Evolutionary conservation across 2,888 invertebrate species (phyloP).

Genomic region (Sicus ferrugineus): DNA sequence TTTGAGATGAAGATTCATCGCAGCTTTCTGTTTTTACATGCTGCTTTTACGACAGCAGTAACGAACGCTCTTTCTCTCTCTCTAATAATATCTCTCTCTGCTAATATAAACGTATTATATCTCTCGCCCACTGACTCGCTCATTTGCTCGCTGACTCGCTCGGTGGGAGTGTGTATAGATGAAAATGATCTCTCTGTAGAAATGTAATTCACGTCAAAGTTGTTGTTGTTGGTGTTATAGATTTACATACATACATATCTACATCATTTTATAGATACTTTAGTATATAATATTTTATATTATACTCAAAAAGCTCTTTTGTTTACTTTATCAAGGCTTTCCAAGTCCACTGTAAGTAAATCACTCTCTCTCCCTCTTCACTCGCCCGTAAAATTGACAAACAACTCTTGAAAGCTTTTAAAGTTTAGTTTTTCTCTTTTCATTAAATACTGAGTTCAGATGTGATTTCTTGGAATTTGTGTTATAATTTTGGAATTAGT

Average conservation of each 20-base stretch:
- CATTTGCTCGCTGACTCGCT: neutral
- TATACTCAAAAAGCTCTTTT: neutral
- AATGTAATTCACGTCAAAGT: neutral
- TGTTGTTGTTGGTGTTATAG: neutral
- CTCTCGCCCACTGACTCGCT: constrained; percentile 28
- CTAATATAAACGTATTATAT: neutral
- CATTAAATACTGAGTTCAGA: too few species aligned
- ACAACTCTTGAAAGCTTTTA: too few species aligned
- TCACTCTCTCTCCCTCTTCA: too few species aligned
- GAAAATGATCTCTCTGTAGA: neutral
- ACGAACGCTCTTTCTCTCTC: constrained; percentile 13
- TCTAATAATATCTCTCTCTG: neutral
- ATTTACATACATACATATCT: neutral
- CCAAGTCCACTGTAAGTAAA: too few species aligned
- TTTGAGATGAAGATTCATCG: constrained; percentile 60
- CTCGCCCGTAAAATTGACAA: neutral
- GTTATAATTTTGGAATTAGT: too few species aligned
- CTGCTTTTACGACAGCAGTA: constrained; percentile 19
- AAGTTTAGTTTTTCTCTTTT: too few species aligned
- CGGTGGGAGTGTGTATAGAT: neutral
- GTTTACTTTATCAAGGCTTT: too few species aligned
- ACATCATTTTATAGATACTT: neutral
- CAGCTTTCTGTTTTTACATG: constrained; percentile 42
- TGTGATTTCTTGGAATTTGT: too few species aligned
- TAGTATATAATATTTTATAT: neutral